Base-by-base conservation (phyloP, 2,888 invertebrate genomes). In the Epiblema foenella region DNA sequence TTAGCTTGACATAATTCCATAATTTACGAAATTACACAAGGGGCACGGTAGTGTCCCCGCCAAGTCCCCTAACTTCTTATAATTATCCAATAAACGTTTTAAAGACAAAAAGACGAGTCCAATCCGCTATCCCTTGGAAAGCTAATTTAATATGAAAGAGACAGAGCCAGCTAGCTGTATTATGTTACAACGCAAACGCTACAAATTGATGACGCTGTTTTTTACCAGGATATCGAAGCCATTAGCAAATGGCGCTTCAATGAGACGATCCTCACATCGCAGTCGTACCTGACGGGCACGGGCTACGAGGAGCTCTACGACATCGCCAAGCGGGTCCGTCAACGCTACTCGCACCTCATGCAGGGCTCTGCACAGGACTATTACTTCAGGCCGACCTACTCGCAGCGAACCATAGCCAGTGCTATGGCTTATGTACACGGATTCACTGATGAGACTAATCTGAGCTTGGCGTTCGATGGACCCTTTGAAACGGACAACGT, bases 211-310 rank as follows among this genome's bases (percentile, higher is more conserved):
- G 42, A n/a, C 3, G 18, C 11, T n/a, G 17, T 65, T 46, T 56
- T 56, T 15, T n/a, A 4, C 29, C 52, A 92, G 68, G 96, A 96
- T 84, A 85, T 95, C 66, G 90, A 94, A 52, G 89, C 94, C 62
- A 83, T 96, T 24, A 91, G 91, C 78, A 88, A 91, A 73, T 95
- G 95, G 95, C 88, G 88, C 58, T 95, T 95, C 91, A 92, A 95
- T 77, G 85, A 89, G 2, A 94, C 94, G 73, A 88, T 96, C 46
- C 83, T 85, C 57, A 86, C 89, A n/a, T 84, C 89, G 59, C 94
- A 94, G 49, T 87, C 94, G 67, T 83, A 85, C 52, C 82, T 96
- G 74, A 94, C 95, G 3, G 82, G 84, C 1, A 64, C 67, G 0
- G 93, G 93, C 11, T 90, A 89, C 81, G 93, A 94, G 73, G 96